Evolutionary conservation across 2,888 invertebrate genomes (phyloP), one percentile per base, ranked within the genome.

Genomic region (Euplexia lucipara): DNA sequence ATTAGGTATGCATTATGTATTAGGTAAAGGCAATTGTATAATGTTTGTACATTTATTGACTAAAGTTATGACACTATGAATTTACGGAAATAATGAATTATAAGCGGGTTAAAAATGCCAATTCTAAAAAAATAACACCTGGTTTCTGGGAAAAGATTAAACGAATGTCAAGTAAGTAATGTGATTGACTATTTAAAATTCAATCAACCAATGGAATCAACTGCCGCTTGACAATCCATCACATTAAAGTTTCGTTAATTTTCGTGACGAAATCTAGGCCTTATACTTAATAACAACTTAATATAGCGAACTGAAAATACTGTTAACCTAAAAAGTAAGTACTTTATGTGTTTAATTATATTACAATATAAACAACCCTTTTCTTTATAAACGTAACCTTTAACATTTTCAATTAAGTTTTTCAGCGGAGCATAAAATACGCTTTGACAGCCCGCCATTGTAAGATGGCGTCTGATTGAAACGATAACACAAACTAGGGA

Each of bases 371-470:
- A 35, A 39, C 20, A 26, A 26, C 26, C 26, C 26, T 26, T 6
- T 4, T 5, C 6, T 9, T 10, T 34, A 12, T 3, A 51, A 62
- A 54, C 39, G 10, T 30, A 35, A 20, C 53, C 53, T 53, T 32
- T 56, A 34, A 69, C n/a, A 76, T 59, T 59, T 76, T 78, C 69
- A 76, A 80, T 80, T 76, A 79, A 3, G 1, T 22, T 32, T 42
- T 68, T 69, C 63, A 70, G 26, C 41, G 57, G 14, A 16, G 71
- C 81, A 37, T 74, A 58, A 71, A 76, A 80, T 80, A n/a, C 44
- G 32, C 66, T 34, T 9, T 56, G 81, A 76, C 79, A 63, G 34
- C 9, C 26, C 22, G 54, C 39, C 57, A 71, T 74, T 69, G 65
- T 71, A 69, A 67, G 54, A 64, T 64, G 62, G 66, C 58, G 30